Evolutionary conservation across 2,888 invertebrate species (phyloP).

Genomic region (Formica aserva): DNA sequence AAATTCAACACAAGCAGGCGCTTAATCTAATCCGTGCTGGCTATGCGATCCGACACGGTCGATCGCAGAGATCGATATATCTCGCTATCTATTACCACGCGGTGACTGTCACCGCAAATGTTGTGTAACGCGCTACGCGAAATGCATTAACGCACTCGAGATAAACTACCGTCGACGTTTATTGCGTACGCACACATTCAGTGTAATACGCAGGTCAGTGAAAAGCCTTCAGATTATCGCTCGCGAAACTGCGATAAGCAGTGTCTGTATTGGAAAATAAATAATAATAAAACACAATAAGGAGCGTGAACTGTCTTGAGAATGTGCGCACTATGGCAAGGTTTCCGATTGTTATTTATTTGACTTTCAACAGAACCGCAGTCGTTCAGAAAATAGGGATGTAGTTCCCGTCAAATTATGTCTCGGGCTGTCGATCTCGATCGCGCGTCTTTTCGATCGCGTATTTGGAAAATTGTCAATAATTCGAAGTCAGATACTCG

Average conservation of each 20-base stretch:
- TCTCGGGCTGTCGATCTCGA: not conserved
- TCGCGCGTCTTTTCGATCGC: not conserved
- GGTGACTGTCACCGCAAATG: not conserved
- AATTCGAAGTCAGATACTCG: not conserved
- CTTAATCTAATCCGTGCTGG: constrained; percentile 1
- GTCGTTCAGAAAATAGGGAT: not conserved
- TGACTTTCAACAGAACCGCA: not conserved
- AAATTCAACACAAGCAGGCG: not conserved
- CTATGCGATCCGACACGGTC: constrained; percentile 1
- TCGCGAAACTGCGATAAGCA: constrained; percentile 18
- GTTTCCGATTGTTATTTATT: not conserved
- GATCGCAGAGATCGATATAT: constrained; percentile 11
- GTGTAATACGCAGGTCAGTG: not conserved
- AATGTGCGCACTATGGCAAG: not conserved
- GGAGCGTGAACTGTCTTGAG: not conserved
- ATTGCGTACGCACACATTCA: constrained; percentile 17
- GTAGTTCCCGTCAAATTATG: not conserved
- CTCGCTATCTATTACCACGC: not conserved
- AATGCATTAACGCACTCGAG: not conserved
- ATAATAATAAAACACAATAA: not conserved
- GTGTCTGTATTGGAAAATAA: not conserved
- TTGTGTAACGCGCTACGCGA: constrained; percentile 8
- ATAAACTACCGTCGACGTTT: constrained; percentile 20
- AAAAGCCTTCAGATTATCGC: constrained; percentile 27
- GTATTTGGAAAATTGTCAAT: not conserved